These are phyloP conservation scores for Drepana arcuata DNA, from an alignment of 1,140 invertebrate genomes.

Conservation along the genomic window DNA sequence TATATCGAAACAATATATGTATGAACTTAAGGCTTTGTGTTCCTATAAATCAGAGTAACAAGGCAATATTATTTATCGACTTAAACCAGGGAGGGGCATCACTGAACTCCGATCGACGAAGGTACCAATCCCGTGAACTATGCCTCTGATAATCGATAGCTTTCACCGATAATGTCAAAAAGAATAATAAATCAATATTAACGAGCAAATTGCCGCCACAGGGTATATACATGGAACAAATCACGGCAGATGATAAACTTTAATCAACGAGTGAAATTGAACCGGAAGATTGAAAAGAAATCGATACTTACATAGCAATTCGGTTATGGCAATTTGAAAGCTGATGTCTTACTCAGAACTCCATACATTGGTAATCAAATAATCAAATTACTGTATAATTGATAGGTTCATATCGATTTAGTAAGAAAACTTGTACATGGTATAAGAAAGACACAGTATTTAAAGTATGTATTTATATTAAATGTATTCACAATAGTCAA, in stretches of 20 bases:
- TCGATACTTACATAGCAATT: constrained; percentile 20
- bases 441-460: no score
- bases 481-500: no score
- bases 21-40: no score
- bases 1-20: no score
- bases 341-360: constrained; percentile 12
- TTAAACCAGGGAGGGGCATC: no score
- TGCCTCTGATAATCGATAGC: constrained; percentile 28
- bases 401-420: no score
- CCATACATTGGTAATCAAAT: constrained; percentile 14
- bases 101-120: constrained; percentile 28
- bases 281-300: constrained; percentile 41
- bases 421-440: no score
- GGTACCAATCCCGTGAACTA: constrained; percentile 29
- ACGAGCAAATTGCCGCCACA: constrained; percentile 30
- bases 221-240: constrained; percentile 13
- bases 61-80: no score
- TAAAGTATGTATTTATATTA: no score
- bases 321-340: constrained; percentile 19
- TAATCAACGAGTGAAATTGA: constrained; percentile 38
- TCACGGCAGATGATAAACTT: constrained; percentile 25
- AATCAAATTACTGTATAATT: constrained; percentile 16
- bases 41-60: no score
- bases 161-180: constrained; percentile 48
- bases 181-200: constrained; percentile 33